Base-by-base conservation (phyloP, 2,113 vertebrate genomes). In the Calonectris borealis region DNA sequence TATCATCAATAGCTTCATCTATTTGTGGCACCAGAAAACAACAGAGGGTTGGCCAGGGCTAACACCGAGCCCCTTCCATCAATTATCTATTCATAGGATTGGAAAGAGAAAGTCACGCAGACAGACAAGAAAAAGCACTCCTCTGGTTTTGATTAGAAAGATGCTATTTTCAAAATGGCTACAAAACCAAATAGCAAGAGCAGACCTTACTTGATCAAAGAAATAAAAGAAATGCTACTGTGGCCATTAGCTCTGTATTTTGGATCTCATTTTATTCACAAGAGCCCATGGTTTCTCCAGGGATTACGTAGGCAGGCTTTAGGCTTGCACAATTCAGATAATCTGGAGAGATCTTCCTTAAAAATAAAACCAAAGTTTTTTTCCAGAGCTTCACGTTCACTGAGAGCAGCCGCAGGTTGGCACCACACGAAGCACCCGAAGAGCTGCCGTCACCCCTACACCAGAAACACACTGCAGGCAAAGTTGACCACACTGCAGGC, bases 341-440 rank as follows among this genome's bases (percentile, higher is more conserved):
- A 61, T 31, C 40, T 26, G 26, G 20, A 52, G 34, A 65, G 18
- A 79, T n/a, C 17, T 21, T 44, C 20, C 61, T 64, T 38, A 26
- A 71, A 64, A 71, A 32, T 8, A 80, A 69, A 3, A 48, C 7
- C 9, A 1, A 51, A 57, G 9, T 24, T 52, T 54, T n/a, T n/a
- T 48, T 36, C 29, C 55, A 78, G 46, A 66, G 18, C 31, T 73
- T 78, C 34, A 20, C 16, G 8, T 13, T 32, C 31, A 27, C 15
- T 1, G 10, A 49, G 46, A 34, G 42, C 60, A 78, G 82, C 46
- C 3, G 7, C 38, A 57, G 76, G 44, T 34, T 13, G 5, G 60
- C 18, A 20, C 20, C 24, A 7, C 4, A 24, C 0, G 0, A 49
- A 82, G 55, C 34, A 73, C 19, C 38, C 2, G 0, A 20, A 48